phyloP scores from a whole-genome alignment of 1,140 invertebrate species.

The Yoshiicerus persimilis region DNA sequence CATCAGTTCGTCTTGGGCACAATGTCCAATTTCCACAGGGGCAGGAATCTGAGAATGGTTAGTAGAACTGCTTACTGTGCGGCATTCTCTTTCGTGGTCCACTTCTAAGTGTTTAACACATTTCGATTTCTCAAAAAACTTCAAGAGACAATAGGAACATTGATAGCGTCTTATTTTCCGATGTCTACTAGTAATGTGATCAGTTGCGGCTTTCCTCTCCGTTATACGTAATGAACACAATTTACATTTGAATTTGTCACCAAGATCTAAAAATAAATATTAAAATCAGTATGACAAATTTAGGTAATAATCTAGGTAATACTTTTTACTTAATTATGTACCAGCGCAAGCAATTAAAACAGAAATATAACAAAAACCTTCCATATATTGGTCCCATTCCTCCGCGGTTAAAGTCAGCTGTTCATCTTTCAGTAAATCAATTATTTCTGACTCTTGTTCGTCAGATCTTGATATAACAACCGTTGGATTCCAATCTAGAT shows the following conservation, averaged over 20 bases:
- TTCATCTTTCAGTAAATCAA: background rate
- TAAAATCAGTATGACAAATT: background rate
- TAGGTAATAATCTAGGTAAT: too few relatives aligned
- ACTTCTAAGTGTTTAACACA: background rate
- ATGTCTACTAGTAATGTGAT: background rate
- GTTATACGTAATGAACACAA: background rate
- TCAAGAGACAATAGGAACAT: background rate
- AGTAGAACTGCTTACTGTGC: too few relatives aligned
- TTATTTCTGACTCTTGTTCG: too few relatives aligned
- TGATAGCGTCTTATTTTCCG: background rate
- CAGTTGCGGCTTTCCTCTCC: background rate
- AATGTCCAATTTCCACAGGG: background rate
- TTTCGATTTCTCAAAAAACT: background rate
- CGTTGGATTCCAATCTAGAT: background rate
- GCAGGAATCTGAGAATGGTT: too few relatives aligned
- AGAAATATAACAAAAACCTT: too few relatives aligned
- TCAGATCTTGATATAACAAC: background rate
- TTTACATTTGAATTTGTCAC: background rate
- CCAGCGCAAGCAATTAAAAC: too few relatives aligned
- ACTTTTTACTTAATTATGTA: too few relatives aligned
- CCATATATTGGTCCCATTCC: background rate
- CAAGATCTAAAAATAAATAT: background rate
- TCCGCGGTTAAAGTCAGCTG: background rate
- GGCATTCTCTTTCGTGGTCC: background rate
- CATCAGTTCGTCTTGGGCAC: background rate